A percentile compares a stretch with the other conserved stretches of the same genome.
phyloP scores from a whole-genome alignment of 1,140 invertebrate species.

The Thaumatotibia leucotreta region DNA sequence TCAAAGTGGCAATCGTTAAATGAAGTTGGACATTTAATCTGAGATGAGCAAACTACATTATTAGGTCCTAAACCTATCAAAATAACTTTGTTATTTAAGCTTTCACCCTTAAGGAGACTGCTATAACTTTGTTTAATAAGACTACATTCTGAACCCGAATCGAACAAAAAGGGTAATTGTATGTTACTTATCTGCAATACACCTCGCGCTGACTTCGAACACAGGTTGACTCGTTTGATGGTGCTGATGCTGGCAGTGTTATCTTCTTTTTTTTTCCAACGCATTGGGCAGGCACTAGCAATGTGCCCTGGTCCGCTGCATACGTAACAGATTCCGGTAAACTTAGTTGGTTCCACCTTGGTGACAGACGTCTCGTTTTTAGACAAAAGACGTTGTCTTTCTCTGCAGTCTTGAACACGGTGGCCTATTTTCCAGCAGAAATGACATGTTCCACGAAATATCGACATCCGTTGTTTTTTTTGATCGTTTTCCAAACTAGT shows the following conservation, averaged over 20 bases:
- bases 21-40: background rate
- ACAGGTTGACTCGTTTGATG: slow-evolving; percentile 13
- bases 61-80: slow-evolving; percentile 17
- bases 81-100: slow-evolving; percentile 16
- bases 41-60: background rate
- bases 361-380: background rate
- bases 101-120: background rate
- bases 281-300: slow-evolving; percentile 16
- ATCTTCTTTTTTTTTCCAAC: slow-evolving; percentile 21
- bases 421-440: slow-evolving; percentile 21
- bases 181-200: background rate
- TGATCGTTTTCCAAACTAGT: background rate
- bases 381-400: background rate
- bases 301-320: slow-evolving; percentile 20
- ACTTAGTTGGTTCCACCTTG: background rate
- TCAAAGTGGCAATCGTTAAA: background rate
- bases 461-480: background rate
- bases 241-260: background rate
- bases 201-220: background rate
- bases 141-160: slow-evolving; percentile 19
- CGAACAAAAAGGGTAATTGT: slow-evolving; percentile 11
- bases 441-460: slow-evolving; percentile 15
- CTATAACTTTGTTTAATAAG: slow-evolving; percentile 13
- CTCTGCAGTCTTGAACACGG: slow-evolving; percentile 14
- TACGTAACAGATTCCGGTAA: slow-evolving; percentile 11